Evolutionary conservation across 1,140 invertebrate species (phyloP).

Genomic region (Drosophila chauvacae): DNA sequence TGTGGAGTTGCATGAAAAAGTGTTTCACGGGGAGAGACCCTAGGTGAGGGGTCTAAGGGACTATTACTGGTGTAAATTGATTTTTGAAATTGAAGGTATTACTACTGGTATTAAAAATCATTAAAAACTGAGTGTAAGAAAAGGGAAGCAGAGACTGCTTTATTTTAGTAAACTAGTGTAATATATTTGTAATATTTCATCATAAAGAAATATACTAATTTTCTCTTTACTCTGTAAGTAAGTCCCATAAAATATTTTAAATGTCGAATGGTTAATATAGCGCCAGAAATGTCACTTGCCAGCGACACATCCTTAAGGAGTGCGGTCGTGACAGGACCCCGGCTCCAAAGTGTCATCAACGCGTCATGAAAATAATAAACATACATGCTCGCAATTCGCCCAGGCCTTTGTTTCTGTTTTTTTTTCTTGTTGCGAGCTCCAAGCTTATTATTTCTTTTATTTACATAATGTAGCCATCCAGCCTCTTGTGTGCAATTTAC

Average conservation of each 20-base stretch:
- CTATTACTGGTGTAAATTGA: neutral
- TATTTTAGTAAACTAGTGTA: too few species aligned
- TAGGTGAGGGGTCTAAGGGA: neutral
- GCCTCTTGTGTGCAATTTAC: constrained; percentile 78
- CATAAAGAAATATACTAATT: neutral
- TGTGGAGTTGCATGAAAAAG: neutral
- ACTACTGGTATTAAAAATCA: neutral
- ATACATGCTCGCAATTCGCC: constrained; percentile 22
- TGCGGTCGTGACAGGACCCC: constrained; percentile 14
- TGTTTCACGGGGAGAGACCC: neutral
- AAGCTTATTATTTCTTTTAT: constrained; percentile 81
- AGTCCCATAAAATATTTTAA: neutral
- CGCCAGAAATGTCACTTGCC: neutral
- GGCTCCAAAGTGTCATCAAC: constrained; percentile 68
- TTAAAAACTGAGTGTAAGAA: neutral
- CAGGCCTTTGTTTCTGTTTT: constrained; percentile 26
- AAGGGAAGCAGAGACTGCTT: neutral
- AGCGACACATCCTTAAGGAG: constrained; percentile 18
- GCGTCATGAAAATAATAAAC: constrained; percentile 75
- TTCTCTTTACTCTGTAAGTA: neutral
- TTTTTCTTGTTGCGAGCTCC: neutral
- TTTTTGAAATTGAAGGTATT: neutral
- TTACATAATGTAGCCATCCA: constrained; percentile 75
- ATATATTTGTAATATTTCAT: neutral
- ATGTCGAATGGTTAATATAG: constrained; percentile 1